Evolutionary conservation across 2,113 vertebrate species (phyloP).

Genomic region (Pluvialis apricaria): DNA sequence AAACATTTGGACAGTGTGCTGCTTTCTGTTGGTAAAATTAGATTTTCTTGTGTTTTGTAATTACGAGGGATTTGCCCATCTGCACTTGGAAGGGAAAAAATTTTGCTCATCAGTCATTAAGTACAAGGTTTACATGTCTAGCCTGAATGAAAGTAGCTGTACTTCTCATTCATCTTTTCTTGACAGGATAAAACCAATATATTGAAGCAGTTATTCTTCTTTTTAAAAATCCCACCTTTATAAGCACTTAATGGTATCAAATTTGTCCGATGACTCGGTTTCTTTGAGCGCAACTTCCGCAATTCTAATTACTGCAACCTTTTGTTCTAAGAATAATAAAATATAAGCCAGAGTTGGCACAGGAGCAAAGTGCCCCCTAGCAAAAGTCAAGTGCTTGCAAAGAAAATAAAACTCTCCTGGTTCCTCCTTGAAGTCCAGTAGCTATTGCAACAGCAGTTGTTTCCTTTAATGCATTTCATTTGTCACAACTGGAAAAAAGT

Average conservation of each 20-base stretch:
- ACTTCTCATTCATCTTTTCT: constrained; percentile 30
- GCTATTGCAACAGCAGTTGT: background rate
- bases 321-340: background rate
- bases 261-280: background rate
- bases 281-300: background rate
- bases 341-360: background rate
- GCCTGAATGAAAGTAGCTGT: constrained; percentile 48
- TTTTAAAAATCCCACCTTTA: constrained; percentile 29
- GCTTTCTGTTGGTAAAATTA: constrained; percentile 25
- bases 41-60: constrained; percentile 35
- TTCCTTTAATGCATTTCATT: constrained; percentile 18
- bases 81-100: constrained; percentile 45
- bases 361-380: background rate
- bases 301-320: background rate
- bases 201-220: background rate
- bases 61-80: constrained; percentile 27
- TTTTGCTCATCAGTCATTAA: constrained; percentile 63
- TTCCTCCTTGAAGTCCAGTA: background rate
- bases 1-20: background rate
- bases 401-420: background rate
- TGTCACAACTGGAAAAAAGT: background rate
- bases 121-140: constrained; percentile 61
- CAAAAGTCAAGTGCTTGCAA: background rate
- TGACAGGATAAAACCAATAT: constrained; percentile 15
- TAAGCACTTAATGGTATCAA: background rate